Conservation (phyloP, 2,113 vertebrate species). For the Naja naja region DNA sequence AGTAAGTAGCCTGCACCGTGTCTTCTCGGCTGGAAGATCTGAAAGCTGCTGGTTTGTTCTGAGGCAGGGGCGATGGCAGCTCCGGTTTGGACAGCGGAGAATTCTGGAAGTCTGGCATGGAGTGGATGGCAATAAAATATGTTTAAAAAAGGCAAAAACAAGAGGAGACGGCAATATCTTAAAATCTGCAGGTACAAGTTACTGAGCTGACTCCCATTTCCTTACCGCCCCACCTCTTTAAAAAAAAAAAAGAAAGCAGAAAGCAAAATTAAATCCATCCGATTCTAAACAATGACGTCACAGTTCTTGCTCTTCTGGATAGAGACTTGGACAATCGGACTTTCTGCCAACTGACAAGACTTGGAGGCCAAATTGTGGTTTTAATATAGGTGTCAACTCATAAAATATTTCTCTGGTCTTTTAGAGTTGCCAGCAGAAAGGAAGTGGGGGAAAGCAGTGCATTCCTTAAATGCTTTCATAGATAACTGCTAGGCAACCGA, state of each 20-base stretch:
- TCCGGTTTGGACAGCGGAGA: conserved; percentile 83
- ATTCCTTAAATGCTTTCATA: too few relatives aligned
- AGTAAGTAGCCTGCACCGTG: conserved; percentile 76
- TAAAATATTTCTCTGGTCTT: too few relatives aligned
- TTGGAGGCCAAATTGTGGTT: too few relatives aligned
- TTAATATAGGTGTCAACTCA: too few relatives aligned
- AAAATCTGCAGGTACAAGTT: neutral
- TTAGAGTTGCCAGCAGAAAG: too few relatives aligned
- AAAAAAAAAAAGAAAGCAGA: neutral
- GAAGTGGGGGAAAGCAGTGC: too few relatives aligned
- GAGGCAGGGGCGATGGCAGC: conserved; percentile 59
- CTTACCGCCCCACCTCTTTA: neutral
- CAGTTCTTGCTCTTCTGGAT: neutral
- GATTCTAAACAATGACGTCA: neutral
- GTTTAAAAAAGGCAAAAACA: neutral
- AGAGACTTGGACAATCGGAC: neutral
- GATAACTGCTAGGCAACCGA: too few relatives aligned
- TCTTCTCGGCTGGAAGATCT: conserved; percentile 83
- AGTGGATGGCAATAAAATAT: conserved; percentile 74
- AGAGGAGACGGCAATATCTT: neutral
- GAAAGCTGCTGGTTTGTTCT: conserved; percentile 75
- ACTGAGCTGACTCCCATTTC: neutral
- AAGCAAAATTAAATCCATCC: neutral
- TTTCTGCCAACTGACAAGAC: too few relatives aligned
- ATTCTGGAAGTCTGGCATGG: conserved; percentile 76